phyloP scores from a whole-genome alignment of 1,140 invertebrate genomes.

The Tetraneura akinire region DNA sequence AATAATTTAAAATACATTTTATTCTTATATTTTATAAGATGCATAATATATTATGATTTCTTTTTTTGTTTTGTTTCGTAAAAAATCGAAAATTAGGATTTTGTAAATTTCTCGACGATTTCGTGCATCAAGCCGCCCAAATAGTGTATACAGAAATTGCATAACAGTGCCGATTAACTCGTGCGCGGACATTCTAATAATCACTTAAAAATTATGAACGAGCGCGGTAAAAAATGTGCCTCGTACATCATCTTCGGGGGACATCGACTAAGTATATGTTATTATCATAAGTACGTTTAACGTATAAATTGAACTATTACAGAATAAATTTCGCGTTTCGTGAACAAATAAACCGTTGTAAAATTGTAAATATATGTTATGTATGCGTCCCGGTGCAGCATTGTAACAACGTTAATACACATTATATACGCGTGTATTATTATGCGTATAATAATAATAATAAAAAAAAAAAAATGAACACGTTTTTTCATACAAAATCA shows the following conservation, averaged over 20 bases:
- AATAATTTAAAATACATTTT: no score
- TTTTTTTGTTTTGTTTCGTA: no score
- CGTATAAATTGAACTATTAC: neutral
- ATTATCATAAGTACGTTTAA: no score
- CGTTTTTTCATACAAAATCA: constrained; percentile 20
- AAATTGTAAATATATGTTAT: neutral
- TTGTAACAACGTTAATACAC: neutral
- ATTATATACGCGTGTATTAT: neutral
- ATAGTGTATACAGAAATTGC: neutral
- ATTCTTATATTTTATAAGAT: no score
- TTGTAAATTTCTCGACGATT: neutral
- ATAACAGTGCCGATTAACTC: neutral
- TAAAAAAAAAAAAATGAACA: constrained; percentile 1
- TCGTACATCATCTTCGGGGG: neutral
- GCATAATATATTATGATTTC: no score
- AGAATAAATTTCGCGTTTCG: neutral
- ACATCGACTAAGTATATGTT: neutral
- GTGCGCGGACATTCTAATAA: neutral
- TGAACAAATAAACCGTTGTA: neutral
- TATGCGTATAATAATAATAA: no score
- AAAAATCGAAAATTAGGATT: constrained; percentile 11
- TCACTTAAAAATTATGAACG: neutral
- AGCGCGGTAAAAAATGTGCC: neutral
- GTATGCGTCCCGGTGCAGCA: neutral
- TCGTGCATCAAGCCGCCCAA: neutral